Evolutionary conservation across 1,140 invertebrate genomes (phyloP).

Genomic region (Drosophila bipectinata): DNA sequence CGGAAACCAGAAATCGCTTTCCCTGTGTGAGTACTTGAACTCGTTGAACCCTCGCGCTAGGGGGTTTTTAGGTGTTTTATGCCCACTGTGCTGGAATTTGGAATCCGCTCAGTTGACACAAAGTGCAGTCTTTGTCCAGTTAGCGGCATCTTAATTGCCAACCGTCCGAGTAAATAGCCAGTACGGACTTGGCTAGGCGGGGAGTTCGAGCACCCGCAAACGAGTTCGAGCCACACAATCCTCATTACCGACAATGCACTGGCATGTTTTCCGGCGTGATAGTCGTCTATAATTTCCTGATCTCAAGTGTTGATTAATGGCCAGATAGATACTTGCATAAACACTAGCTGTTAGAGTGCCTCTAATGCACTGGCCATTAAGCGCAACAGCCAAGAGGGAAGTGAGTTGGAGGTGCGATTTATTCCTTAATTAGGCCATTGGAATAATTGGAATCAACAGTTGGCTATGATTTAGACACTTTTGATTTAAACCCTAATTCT

Average conservation of each 20-base stretch:
- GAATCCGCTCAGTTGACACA: constrained; percentile 23
- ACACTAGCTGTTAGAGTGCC: constrained; percentile 37
- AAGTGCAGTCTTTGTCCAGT: constrained; percentile 53
- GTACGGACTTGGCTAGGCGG: too few species aligned
- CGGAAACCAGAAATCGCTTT: constrained; percentile 14
- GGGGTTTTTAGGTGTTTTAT: not conserved
- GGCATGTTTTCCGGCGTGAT: constrained; percentile 1
- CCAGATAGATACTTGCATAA: constrained; percentile 51
- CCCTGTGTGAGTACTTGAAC: constrained; percentile 23
- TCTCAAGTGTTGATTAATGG: constrained; percentile 54
- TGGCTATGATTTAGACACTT: constrained; percentile 26
- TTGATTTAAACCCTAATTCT: not conserved
- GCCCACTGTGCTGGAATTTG: constrained; percentile 32
- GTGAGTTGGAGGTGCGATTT: not conserved
- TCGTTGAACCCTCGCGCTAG: constrained; percentile 22
- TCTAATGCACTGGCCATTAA: constrained; percentile 53
- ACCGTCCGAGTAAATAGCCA: constrained; percentile 1
- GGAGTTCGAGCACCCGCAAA: constrained; percentile 11
- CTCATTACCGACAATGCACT: constrained; percentile 21
- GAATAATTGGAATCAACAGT: not conserved
- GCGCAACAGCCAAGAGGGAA: not conserved
- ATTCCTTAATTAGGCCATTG: not conserved
- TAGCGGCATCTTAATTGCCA: constrained; percentile 52
- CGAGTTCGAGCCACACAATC: constrained; percentile 34
- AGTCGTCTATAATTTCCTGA: constrained; percentile 46